phyloP scores from a whole-genome alignment of 1,140 invertebrate species.

The Monochamus saltuarius region DNA sequence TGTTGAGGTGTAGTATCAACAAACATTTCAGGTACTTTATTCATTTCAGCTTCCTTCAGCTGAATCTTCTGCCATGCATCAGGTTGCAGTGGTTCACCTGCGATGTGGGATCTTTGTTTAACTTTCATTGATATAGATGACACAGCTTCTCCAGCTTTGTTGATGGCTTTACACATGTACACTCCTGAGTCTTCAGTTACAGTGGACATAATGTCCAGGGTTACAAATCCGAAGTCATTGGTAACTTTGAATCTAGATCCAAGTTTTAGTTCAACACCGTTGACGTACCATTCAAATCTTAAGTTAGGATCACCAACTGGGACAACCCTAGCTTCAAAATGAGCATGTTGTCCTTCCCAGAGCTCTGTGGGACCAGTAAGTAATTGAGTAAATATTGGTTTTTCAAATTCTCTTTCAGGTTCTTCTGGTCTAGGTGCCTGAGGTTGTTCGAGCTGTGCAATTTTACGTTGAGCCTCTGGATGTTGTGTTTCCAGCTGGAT shows the following conservation, averaged over 20 bases:
- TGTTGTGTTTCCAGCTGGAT: slow-evolving; percentile 92
- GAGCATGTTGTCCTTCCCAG: slow-evolving; percentile 91
- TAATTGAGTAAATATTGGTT: slow-evolving; percentile 90
- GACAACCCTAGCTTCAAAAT: slow-evolving; percentile 95
- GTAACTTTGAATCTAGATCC: slow-evolving; percentile 86
- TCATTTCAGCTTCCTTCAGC: slow-evolving; percentile 85
- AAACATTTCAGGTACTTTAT: slow-evolving; percentile 81
- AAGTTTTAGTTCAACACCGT: slow-evolving; percentile 89
- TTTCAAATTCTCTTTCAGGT: slow-evolving; percentile 79
- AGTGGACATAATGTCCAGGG: slow-evolving; percentile 84
- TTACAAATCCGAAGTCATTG: slow-evolving; percentile 93
- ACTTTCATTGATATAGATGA: slow-evolving; percentile 87
- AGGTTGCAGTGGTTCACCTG: slow-evolving; percentile 78
- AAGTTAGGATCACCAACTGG: slow-evolving; percentile 90
- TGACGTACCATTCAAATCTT: slow-evolving; percentile 92
- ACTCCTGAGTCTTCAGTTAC: slow-evolving; percentile 89
- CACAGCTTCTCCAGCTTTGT: slow-evolving; percentile 86
- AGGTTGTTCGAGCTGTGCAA: slow-evolving; percentile 86
- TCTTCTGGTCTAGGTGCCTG: slow-evolving; percentile 65
- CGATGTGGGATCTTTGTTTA: slow-evolving; percentile 76
- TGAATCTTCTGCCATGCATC: slow-evolving; percentile 89
- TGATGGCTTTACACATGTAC: slow-evolving; percentile 92
- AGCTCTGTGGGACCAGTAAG: slow-evolving; percentile 87
- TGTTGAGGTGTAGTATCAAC: slow-evolving; percentile 79
- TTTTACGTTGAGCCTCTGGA: slow-evolving; percentile 91